These are phyloP conservation scores for Phrynocephalus guinanensis DNA, from an alignment of 2,797 vertebrate genomes.

Conservation along the genomic window DNA sequence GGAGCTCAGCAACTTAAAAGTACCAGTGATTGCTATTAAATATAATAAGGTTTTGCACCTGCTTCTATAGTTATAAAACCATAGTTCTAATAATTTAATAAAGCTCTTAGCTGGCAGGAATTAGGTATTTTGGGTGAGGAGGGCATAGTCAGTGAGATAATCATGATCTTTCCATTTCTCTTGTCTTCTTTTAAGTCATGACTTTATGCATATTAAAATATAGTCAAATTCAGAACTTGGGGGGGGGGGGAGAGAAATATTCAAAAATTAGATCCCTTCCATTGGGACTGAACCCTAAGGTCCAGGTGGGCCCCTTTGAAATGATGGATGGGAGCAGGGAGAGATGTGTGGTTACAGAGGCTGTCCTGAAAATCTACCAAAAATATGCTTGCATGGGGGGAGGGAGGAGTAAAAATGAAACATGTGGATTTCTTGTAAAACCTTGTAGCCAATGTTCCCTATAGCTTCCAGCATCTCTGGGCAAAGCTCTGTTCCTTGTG, in stretches of 20 bases:
- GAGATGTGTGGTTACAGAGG: too few species aligned
- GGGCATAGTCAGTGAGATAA: background rate
- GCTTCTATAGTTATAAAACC: slow-evolving; percentile 30
- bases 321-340: too few species aligned
- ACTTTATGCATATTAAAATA: background rate
- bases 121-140: slow-evolving; percentile 19
- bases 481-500: too few species aligned
- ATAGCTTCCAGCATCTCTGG: too few species aligned
- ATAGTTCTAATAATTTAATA: slow-evolving; percentile 26
- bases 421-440: too few species aligned
- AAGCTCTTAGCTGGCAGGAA: background rate
- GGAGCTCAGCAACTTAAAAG: background rate
- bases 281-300: too few species aligned
- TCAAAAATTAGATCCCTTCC: background rate
- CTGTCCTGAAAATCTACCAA: too few species aligned
- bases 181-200: background rate
- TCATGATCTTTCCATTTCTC: slow-evolving; percentile 1
- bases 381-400: too few species aligned
- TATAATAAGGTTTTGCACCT: background rate
- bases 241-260: background rate
- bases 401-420: too few species aligned
- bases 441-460: too few species aligned
- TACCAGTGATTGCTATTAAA: slow-evolving; percentile 18
- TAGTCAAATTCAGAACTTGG: background rate
- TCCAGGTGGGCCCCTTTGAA: too few species aligned